Evolutionary conservation across 2,888 invertebrate species (phyloP), one percentile per base, ranked within the genome.

Genomic region (Eristalis arbustorum): DNA sequence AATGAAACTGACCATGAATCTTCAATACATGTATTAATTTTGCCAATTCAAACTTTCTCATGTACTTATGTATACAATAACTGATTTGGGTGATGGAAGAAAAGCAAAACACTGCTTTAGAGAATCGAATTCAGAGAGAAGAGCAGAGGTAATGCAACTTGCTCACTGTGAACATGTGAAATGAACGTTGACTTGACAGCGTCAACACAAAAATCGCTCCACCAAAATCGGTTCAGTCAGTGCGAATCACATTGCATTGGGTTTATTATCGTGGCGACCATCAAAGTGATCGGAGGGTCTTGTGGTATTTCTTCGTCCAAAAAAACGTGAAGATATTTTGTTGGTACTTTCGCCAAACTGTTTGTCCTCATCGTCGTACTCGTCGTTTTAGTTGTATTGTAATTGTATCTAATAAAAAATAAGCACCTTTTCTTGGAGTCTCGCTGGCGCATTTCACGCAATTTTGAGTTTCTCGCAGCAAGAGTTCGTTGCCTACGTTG

Each of bases 191-290:
- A 18, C 18, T 49, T 49, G 49, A 49, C 49, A 49, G 49, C 49
- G 18, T 18, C 49, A 49, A 8, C 18, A 49, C n/a, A 18, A 49
- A 49, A 49, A 49, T 18, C 13, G 63, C 34, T 37, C 22, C 22
- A 22, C 22, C 22, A 22, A 13, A 28, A 37, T 56, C 14, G 31
- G 49, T 81, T 73, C 64, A 62, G 77, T 64, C 64, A 62, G 25
- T 31, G 14, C 49, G 31, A 71, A 64, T 22, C 22, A 63, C 72
- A 66, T 79, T 73, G 73, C 67, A 74, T 64, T 71, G 8, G 66
- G 66, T 77, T 85, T 68, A 85, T 82, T 85, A 73, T 73, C 66
- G 82, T 69, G 56, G 77, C 69, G 85, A 74, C 77, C 64, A 23
- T 63, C 66, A 34, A 13, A 34, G 66, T 66, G 62, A 68, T 56